Base-by-base conservation (phyloP, 1,140 invertebrate genomes). In the Drosophila erecta region DNA sequence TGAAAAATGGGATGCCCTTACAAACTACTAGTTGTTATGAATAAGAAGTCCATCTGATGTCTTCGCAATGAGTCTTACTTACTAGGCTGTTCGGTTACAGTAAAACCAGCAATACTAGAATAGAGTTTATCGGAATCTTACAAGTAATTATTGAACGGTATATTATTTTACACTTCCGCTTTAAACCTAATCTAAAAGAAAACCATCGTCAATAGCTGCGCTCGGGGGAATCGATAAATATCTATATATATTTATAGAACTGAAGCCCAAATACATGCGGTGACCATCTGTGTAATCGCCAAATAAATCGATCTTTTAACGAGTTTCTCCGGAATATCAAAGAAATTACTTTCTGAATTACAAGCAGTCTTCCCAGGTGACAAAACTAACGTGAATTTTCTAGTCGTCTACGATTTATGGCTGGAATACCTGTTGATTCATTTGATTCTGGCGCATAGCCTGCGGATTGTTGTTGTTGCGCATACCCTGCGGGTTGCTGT, bases 31-130 rank as follows among this genome's bases (percentile, higher is more conserved):
- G 33, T 50, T 24, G 14, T n/a, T 76, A 65, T 7, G 37, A 43
- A 30, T 53, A 46, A 15, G 15, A 62, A 54, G 51, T 73, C 73
- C 81, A 86, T 85, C 69, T 70, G 6, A 85, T 86, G 83, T 69
- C 46, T 61, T 38, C 37, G 30, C 22, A 38, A 33, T 60, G 14
- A 14, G 30, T n/a, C 54, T 62, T 81, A 81, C 30, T 20, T 49
- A 24, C 71, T 72, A 76, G 35, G 15, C 33, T 41, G 40, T 46
- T 54, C 37, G 17, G 37, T 51, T 69, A 69, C 15, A 27, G 17
- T 69, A 38, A 33, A 30, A 38, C 43, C 51, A 62, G n/a, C 22
- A 14, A 35, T 37, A 47, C 14, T 57, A 40, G 30, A 10, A 17
- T 10, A 30, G 55, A 11, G 46, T 43, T 49, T 27, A 50, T 24